Conservation (phyloP, 2,888 invertebrate species). For the Drosophila stalkeri region DNA sequence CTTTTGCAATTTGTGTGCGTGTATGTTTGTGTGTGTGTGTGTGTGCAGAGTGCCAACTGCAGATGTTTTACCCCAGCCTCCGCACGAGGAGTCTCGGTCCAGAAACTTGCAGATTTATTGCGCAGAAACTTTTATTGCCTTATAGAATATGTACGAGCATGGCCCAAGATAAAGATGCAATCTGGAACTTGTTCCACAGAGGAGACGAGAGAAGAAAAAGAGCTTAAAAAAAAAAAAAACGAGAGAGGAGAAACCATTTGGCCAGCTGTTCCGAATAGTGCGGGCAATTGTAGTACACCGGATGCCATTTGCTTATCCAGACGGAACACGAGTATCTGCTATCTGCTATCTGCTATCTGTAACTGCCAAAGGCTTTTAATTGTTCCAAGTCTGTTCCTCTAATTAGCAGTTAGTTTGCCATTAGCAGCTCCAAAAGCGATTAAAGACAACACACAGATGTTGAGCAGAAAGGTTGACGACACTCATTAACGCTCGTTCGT, state of each 20-base stretch:
- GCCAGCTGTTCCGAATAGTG: conserved; percentile 54
- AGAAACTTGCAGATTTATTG: conserved; percentile 80
- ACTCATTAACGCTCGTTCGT: background rate
- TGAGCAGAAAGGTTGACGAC: background rate
- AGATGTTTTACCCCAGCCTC: conserved; percentile 59
- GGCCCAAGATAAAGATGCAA: conserved; percentile 70
- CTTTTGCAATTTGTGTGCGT: conserved; percentile 54
- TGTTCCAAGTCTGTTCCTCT: conserved; percentile 19
- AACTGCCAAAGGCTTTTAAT: conserved; percentile 29
- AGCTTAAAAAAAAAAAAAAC: background rate
- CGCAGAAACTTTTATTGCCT: conserved; percentile 79
- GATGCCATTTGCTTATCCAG: conserved; percentile 42
- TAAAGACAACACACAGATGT: conserved; percentile 28
- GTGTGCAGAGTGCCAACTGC: conserved; percentile 57
- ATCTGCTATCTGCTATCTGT: conserved; percentile 24
- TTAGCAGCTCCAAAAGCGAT: conserved; percentile 25
- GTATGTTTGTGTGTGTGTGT: conserved; percentile 10
- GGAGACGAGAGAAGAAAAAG: background rate
- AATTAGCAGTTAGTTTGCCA: conserved; percentile 45
- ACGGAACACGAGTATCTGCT: conserved; percentile 46
- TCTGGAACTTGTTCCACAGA: conserved; percentile 68
- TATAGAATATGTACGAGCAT: conserved; percentile 72
- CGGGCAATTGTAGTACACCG: conserved; percentile 53
- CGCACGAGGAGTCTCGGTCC: conserved; percentile 62
- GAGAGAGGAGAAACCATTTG: conserved; percentile 21